Conservation (phyloP, 1,140 invertebrate species). For the Neodiprion lecontei region DNA sequence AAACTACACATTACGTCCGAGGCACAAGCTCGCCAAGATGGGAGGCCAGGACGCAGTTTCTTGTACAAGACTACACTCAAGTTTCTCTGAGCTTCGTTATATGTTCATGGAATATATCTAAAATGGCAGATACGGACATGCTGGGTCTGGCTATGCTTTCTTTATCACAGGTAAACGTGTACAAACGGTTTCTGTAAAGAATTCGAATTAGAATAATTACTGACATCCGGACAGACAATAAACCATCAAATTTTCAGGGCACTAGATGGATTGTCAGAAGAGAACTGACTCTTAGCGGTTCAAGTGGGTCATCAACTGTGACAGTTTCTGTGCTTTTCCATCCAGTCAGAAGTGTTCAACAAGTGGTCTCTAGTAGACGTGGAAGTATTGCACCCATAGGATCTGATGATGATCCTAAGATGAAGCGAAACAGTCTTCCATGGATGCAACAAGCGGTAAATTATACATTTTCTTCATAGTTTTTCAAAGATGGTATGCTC, state of each 20-base stretch:
- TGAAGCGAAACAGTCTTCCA: constrained; percentile 52
- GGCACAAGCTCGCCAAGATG: constrained; percentile 61
- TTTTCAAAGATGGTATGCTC: too few species aligned
- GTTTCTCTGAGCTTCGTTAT: constrained; percentile 59
- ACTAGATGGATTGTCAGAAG: constrained; percentile 47
- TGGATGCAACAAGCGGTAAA: constrained; percentile 60
- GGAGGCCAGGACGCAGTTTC: constrained; percentile 64
- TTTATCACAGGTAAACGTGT: constrained; percentile 44
- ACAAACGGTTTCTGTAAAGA: not conserved
- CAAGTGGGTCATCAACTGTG: constrained; percentile 53
- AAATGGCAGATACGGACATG: constrained; percentile 54
- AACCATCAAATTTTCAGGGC: constrained; percentile 30
- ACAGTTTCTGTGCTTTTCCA: constrained; percentile 64
- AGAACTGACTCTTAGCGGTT: constrained; percentile 45
- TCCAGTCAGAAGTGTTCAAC: constrained; percentile 54
- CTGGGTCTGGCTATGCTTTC: constrained; percentile 55
- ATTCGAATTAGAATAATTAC: not conserved
- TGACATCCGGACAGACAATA: not conserved
- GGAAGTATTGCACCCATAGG: constrained; percentile 36
- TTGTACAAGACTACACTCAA: constrained; percentile 63
- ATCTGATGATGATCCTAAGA: constrained; percentile 41
- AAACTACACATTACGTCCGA: constrained; percentile 64
- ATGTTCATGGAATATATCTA: constrained; percentile 55
- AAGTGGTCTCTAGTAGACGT: constrained; percentile 37
- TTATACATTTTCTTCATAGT: constrained; percentile 12